phyloP scores from a whole-genome alignment of 2,113 vertebrate species.

The Aegithalos caudatus region DNA sequence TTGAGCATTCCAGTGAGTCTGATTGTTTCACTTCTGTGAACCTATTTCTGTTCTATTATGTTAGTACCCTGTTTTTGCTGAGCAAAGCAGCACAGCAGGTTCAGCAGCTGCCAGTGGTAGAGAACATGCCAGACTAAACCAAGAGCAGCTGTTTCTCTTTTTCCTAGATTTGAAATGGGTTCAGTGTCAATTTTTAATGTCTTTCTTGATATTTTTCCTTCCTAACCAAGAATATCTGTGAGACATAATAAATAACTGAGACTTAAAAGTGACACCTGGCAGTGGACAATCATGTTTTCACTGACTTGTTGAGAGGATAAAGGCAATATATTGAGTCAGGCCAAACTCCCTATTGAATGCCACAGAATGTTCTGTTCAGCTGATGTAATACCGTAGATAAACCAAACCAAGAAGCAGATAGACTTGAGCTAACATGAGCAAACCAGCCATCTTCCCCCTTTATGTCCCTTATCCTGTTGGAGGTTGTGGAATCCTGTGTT shows the following conservation, averaged over 20 bases:
- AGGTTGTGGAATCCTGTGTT: not conserved
- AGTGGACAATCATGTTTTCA: not conserved
- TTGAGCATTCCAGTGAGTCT: not conserved
- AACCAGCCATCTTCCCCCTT: not conserved
- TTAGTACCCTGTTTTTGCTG: not conserved
- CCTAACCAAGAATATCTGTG: not conserved
- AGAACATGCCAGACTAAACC: constrained; percentile 6
- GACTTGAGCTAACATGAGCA: not conserved
- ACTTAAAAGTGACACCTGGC: not conserved
- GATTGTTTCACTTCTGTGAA: constrained; percentile 11
- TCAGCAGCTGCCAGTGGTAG: constrained; percentile 6
- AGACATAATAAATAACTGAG: not conserved
- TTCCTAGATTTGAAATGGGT: not conserved
- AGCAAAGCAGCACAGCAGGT: constrained; percentile 23
- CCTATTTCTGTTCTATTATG: constrained; percentile 15
- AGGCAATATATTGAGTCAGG: not conserved
- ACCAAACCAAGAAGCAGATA: not conserved
- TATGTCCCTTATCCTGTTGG: not conserved
- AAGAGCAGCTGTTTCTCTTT: constrained; percentile 33
- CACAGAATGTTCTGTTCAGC: not conserved
- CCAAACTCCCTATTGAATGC: not conserved
- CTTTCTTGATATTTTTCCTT: not conserved
- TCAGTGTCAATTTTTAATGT: not conserved
- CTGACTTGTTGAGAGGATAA: not conserved
- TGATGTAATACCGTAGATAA: not conserved